Evolutionary conservation across 2,797 vertebrate species (phyloP), one percentile per base, ranked within the genome.

Genomic region (Scyliorhinus canicula): DNA sequence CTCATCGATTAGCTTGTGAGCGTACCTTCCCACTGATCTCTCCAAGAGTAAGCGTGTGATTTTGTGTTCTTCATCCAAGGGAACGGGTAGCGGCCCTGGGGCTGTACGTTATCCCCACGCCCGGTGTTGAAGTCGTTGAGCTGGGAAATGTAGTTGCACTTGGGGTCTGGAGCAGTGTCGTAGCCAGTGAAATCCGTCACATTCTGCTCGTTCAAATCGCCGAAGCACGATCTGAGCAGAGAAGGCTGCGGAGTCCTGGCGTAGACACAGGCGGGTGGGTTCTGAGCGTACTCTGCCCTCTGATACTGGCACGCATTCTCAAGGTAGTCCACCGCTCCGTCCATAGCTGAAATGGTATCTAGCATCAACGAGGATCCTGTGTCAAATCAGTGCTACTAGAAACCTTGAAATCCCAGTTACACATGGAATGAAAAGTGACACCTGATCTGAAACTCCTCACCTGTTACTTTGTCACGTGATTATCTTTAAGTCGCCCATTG

Each of bases 1-100:
- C 19, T 69, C 69, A 28, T 50, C 28, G 65, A 93, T 94, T n/a
- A 52, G 21, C 67, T 31, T 71, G 65, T 69, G 31, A 35, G 47
- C 95, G 77, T 95, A 95, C 95, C 95, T 95, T 93, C 19, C 63
- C 95, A 91, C 28, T 94, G 95, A 26, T 95, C 28, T 28, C 84
- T 95, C 44, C 84, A 55, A 40, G 95, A 95, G 79, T 95, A 96
- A 4, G 95, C 65, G 44, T 96, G 96, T 19, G 96, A 95, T 95
- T 96, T 96, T 21, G 96, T 95, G 57, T 95, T 95, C 95, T 95
- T 96, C 96, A 96, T 96, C 96, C 96, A 96, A 0, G 95, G 95
- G 95, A 96, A 96, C 19, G 95, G 93, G 44, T 95, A 95, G 28
- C 95, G 95, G 3, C 50, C 95, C 1, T 63, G 86, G 16, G 55